Evolutionary conservation across 2,797 vertebrate genomes (phyloP).

Genomic region (Girardinus metallicus): DNA sequence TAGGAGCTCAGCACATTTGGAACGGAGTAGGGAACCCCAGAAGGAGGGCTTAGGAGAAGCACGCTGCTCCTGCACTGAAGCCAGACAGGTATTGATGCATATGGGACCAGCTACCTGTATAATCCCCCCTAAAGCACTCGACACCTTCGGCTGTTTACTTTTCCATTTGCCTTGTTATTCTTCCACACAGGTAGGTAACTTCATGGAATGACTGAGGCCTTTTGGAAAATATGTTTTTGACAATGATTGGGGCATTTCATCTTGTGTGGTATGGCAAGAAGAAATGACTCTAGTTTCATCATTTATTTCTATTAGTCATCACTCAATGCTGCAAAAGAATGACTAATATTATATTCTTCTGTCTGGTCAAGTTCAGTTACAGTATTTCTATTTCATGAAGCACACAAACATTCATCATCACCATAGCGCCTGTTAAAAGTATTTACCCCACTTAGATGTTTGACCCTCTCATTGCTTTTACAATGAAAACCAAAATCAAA

Average conservation of each 20-base stretch:
- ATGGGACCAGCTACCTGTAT: conserved; percentile 65
- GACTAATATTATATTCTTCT: not conserved
- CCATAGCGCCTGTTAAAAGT: not conserved
- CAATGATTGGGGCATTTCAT: not conserved
- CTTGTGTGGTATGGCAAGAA: not conserved
- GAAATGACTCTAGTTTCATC: not conserved
- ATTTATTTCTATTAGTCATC: not conserved
- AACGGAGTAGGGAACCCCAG: conserved; percentile 35
- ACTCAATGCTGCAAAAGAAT: not conserved
- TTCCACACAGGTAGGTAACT: conserved; percentile 20
- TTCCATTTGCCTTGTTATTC: conserved; percentile 59
- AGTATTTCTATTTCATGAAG: not conserved
- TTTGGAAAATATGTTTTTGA: not conserved
- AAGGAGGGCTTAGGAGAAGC: conserved; percentile 59
- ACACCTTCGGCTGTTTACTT: conserved; percentile 70
- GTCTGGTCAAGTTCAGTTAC: conserved; percentile 1
- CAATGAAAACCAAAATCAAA: not conserved
- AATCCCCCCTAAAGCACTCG: conserved; percentile 68
- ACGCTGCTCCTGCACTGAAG: conserved; percentile 40
- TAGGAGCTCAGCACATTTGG: conserved; percentile 52
- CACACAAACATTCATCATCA: not conserved
- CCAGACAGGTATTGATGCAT: conserved; percentile 55
- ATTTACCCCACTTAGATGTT: not conserved
- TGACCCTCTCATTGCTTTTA: not conserved
- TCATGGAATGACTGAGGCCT: conserved; percentile 15